A percentile compares a stretch with the other conserved stretches of the same genome.
Evolutionary conservation across 1,140 invertebrate species (phyloP).

Genomic region (Drosophila setifemur): DNA sequence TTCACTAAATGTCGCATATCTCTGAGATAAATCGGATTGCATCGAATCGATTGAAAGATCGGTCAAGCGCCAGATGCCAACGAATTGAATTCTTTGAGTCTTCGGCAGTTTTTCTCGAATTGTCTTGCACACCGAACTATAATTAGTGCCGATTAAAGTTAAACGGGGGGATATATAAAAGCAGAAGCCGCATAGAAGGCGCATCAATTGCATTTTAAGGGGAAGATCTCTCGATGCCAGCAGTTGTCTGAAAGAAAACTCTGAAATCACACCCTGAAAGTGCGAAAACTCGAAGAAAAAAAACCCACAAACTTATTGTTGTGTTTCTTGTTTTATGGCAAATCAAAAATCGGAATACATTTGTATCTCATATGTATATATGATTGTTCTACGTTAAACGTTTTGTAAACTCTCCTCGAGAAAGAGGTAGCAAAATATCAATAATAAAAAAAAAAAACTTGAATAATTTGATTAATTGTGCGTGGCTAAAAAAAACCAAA

Average conservation of each 20-base stretch:
- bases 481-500: slow-evolving; percentile 58
- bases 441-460: slow-evolving; percentile 22
- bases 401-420: neutral
- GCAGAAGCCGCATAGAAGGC: slow-evolving; percentile 23
- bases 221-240: slow-evolving; percentile 64
- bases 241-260: slow-evolving; percentile 32
- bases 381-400: slow-evolving; percentile 66
- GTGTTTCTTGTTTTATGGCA: slow-evolving; percentile 39
- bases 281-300: slow-evolving; percentile 22
- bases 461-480: slow-evolving; percentile 54
- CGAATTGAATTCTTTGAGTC: slow-evolving; percentile 12
- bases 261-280: slow-evolving; percentile 42
- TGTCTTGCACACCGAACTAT: slow-evolving; percentile 24
- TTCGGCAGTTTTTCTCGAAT: slow-evolving; percentile 13
- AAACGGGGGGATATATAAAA: slow-evolving; percentile 55
- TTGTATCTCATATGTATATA: slow-evolving; percentile 17
- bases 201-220: slow-evolving; percentile 49
- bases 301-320: slow-evolving; percentile 29
- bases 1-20: slow-evolving; percentile 58
- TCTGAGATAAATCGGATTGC: slow-evolving; percentile 6
- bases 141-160: slow-evolving; percentile 41
- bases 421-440: neutral
- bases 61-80: slow-evolving; percentile 11
- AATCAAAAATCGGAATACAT: slow-evolving; percentile 24
- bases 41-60: slow-evolving; percentile 14